A percentile compares a stretch with the other conserved stretches of the same genome.
Conservation (phyloP, 2,113 vertebrate genomes). For the Solea solea region DNA sequence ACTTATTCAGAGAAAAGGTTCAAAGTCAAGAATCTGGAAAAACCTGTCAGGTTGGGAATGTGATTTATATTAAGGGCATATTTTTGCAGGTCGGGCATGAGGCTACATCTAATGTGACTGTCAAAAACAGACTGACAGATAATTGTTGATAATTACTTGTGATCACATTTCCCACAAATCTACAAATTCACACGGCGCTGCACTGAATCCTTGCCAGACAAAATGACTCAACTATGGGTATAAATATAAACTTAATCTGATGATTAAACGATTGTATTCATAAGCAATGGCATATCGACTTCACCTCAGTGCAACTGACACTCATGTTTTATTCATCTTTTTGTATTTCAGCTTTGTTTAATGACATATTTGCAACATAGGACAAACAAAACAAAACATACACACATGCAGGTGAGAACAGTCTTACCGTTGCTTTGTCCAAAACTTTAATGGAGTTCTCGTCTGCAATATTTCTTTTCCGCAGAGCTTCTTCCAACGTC, state of each 20-base stretch:
- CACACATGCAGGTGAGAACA: not conserved
- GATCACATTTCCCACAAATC: too few relatives aligned
- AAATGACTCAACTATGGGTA: not conserved
- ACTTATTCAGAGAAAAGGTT: too few relatives aligned
- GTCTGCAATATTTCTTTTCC: constrained; percentile 93
- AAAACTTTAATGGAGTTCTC: constrained; percentile 96
- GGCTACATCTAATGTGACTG: too few relatives aligned
- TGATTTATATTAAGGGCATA: too few relatives aligned
- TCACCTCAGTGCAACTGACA: too few relatives aligned
- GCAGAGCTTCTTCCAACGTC: constrained; percentile 95
- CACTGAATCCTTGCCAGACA: not conserved
- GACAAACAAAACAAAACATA: not conserved
- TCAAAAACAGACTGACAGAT: not conserved
- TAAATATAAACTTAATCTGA: too few relatives aligned
- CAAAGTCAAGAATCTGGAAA: too few relatives aligned
- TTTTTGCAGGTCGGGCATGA: too few relatives aligned
- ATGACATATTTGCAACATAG: not conserved
- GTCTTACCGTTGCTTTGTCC: constrained; percentile 94
- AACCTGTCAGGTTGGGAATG: too few relatives aligned
- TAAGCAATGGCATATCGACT: too few relatives aligned
- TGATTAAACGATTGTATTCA: too few relatives aligned
- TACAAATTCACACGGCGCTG: not conserved
- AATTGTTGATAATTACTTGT: too few relatives aligned
- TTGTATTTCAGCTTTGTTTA: not conserved
- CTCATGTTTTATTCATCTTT: not conserved